Percentiles rank a stretch among this genome's conserved stretches.
Conservation (phyloP, 37 sponge, comb jelly and placozoan genomes). For the Oscarella lobularis region DNA sequence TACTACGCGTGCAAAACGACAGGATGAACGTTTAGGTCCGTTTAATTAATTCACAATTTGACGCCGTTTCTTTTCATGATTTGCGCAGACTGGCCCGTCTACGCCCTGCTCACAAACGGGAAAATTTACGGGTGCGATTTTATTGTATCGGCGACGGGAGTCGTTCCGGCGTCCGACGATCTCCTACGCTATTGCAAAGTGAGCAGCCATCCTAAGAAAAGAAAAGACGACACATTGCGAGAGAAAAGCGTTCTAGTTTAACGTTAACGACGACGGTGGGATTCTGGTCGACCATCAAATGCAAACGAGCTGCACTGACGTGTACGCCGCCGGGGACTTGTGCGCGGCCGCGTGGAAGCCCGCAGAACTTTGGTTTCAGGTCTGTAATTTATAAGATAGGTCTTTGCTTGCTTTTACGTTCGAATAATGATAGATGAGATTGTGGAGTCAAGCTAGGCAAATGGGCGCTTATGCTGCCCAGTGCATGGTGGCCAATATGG, state of each 20-base stretch:
- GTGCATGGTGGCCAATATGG: slow-evolving; percentile 28
- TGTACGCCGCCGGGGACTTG: slow-evolving; percentile 97
- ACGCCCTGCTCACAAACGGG: slow-evolving; percentile 75
- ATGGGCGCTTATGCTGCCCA: slow-evolving; percentile 89
- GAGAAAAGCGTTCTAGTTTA: not conserved
- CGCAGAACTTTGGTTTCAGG: slow-evolving; percentile 68
- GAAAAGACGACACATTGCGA: not conserved
- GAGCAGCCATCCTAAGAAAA: not conserved
- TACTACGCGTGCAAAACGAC: too few species aligned
- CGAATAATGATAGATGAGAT: slow-evolving; percentile 59
- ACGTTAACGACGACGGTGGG: slow-evolving; percentile 53
- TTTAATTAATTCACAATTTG: too few species aligned
- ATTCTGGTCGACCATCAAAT: slow-evolving; percentile 76
- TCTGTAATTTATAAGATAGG: slow-evolving; percentile 3
- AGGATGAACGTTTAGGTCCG: too few species aligned
- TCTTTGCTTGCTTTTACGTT: slow-evolving; percentile 2
- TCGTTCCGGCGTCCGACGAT: slow-evolving; percentile 36
- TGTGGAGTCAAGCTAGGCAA: slow-evolving; percentile 97
- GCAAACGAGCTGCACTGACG: slow-evolving; percentile 48
- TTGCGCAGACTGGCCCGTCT: slow-evolving; percentile 51
- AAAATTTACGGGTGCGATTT: slow-evolving; percentile 74
- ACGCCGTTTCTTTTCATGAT: too few species aligned
- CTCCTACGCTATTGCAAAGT: not conserved
- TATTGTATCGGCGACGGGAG: slow-evolving; percentile 92
- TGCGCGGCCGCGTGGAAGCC: slow-evolving; percentile 62